phyloP scores from a whole-genome alignment of 1,140 invertebrate genomes.

The Megalopta genalis region DNA sequence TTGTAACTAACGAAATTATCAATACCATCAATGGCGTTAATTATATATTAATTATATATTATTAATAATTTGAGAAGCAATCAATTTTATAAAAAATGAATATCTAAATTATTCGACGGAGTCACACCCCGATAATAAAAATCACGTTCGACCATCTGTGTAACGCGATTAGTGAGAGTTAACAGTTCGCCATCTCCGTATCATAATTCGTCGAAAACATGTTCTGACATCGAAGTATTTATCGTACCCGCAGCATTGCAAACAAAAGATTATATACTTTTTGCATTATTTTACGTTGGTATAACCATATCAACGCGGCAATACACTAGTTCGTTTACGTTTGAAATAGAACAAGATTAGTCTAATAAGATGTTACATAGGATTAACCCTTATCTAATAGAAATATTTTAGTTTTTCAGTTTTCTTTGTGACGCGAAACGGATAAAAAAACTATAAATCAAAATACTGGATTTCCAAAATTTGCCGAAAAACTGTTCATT shows the following conservation, averaged over 20 bases:
- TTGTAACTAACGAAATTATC: no score
- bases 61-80: no score
- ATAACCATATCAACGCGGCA: background rate
- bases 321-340: background rate
- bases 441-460: no score
- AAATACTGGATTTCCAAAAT: no score
- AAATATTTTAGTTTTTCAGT: no score
- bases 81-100: background rate
- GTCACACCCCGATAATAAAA: background rate
- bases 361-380: background rate
- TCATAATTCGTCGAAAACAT: background rate
- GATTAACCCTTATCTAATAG: no score
- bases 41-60: no score
- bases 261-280: background rate
- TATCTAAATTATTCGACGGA: background rate
- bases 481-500: no score
- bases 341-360: slow-evolving; percentile 12
- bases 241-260: background rate
- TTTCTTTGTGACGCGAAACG: background rate
- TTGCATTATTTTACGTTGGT: background rate
- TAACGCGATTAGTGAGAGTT: slow-evolving; percentile 11
- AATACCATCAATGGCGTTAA: no score
- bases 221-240: background rate
- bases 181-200: background rate
- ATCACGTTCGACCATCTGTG: background rate